Evolutionary conservation across 2,113 vertebrate species (phyloP).

Genomic region (Gymnogyps californianus): DNA sequence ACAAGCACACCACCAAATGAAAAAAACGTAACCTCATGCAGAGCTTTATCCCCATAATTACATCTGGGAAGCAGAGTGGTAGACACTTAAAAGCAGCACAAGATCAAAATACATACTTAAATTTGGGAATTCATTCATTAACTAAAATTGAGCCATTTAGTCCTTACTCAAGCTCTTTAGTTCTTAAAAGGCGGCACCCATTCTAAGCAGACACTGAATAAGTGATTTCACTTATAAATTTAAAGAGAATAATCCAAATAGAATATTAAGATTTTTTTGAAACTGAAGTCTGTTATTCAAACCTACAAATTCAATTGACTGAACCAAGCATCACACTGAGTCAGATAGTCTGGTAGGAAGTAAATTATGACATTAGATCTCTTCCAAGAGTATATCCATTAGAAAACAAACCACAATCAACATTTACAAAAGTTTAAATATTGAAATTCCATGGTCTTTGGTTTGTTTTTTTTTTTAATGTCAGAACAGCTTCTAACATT

Average conservation of each 20-base stretch:
- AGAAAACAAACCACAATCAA: neutral
- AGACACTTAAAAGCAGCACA: neutral
- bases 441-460: neutral
- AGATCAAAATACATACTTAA: neutral
- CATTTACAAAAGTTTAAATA: neutral
- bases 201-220: neutral
- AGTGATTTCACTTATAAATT: neutral
- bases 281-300: neutral
- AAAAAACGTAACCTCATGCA: neutral
- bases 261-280: neutral
- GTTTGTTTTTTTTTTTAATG: neutral
- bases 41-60: neutral
- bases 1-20: neutral
- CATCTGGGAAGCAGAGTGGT: neutral
- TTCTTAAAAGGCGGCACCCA: neutral
- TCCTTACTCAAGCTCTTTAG: neutral
- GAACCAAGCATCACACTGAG: neutral
- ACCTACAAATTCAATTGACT: neutral
- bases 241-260: neutral
- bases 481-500: neutral
- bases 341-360: neutral
- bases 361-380: neutral
- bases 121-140: neutral
- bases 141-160: neutral
- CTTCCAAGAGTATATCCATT: neutral